phyloP scores from a whole-genome alignment of 2,797 vertebrate species.

The Threskiornis aethiopicus region DNA sequence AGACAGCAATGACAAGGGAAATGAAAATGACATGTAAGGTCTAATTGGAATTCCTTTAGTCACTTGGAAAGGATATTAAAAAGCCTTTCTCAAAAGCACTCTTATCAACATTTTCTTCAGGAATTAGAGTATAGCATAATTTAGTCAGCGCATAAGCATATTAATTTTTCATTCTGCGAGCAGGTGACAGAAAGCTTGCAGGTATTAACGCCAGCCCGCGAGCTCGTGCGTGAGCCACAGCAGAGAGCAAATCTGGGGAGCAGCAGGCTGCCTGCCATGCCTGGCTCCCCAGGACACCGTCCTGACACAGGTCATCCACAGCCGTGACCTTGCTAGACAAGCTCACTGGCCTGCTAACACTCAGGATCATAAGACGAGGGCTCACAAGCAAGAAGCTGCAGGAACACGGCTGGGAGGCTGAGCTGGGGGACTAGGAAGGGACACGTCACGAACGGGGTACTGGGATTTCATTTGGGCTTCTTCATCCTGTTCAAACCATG shows the following conservation, averaged over 20 bases:
- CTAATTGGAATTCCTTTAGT: conserved; percentile 59
- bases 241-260: background rate
- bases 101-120: conserved; percentile 61
- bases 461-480: background rate
- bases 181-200: conserved; percentile 12
- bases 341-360: background rate
- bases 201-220: background rate
- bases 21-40: conserved; percentile 37
- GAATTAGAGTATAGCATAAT: conserved; percentile 58
- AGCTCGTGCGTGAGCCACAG: background rate
- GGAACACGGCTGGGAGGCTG: background rate
- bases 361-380: background rate
- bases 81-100: conserved; percentile 18
- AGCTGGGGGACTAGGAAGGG: background rate
- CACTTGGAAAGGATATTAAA: conserved; percentile 52
- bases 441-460: rapidly evolving
- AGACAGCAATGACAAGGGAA: conserved; percentile 31
- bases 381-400: background rate
- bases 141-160: conserved; percentile 32
- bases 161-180: conserved; percentile 39
- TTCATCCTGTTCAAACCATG: background rate
- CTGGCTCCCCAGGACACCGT: background rate
- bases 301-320: background rate
- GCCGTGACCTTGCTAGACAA: background rate
- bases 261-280: background rate